These are phyloP conservation scores for Karalla daura DNA, from an alignment of 2,797 vertebrate genomes.

Conservation along the genomic window DNA sequence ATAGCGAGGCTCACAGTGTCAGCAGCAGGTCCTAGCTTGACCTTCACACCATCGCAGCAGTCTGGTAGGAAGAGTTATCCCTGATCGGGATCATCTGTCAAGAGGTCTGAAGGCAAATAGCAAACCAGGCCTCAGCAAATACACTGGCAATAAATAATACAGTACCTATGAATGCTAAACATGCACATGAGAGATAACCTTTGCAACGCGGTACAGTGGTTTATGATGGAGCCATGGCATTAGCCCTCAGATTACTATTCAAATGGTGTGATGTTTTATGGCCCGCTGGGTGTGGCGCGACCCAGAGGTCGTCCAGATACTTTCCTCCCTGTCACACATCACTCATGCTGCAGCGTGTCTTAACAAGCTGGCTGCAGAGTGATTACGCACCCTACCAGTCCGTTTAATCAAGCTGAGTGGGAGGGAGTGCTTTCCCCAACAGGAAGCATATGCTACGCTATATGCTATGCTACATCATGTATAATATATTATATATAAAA, in stretches of 20 bases:
- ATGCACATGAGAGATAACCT: slow-evolving; percentile 1
- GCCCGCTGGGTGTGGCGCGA: background rate
- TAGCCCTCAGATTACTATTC: background rate
- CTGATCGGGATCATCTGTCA: background rate
- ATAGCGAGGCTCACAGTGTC: too few relatives aligned
- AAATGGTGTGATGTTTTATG: background rate
- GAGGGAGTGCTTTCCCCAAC: too few relatives aligned
- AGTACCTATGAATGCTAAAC: background rate
- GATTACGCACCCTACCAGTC: too few relatives aligned
- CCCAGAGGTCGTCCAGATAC: background rate
- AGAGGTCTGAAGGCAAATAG: background rate
- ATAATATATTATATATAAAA: too few relatives aligned
- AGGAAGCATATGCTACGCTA: too few relatives aligned
- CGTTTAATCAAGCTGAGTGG: too few relatives aligned
- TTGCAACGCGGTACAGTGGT: background rate
- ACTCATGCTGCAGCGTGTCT: background rate
- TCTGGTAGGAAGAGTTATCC: too few relatives aligned
- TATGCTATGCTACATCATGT: too few relatives aligned
- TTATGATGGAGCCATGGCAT: background rate
- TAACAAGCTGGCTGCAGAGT: background rate
- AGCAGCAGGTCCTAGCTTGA: too few relatives aligned
- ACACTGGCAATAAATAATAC: background rate
- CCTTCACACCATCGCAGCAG: too few relatives aligned
- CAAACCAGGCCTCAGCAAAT: background rate
- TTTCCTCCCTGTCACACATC: background rate